Evolutionary conservation across 1,140 invertebrate species (phyloP).

Genomic region (Streblospio benedicti): DNA sequence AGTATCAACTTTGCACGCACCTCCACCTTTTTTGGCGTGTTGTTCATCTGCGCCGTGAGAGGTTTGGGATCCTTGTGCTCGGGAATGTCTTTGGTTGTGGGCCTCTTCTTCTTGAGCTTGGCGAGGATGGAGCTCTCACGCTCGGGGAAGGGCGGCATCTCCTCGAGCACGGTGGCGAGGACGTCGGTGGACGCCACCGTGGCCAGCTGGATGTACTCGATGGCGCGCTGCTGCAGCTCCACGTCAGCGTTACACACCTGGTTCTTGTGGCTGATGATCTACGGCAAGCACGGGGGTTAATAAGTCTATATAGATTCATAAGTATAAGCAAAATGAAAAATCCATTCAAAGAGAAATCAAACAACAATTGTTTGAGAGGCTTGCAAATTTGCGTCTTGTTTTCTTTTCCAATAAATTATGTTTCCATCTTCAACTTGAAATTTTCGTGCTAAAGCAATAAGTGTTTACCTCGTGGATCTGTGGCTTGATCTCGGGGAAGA

Average conservation of each 20-base stretch:
- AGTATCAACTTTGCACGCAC: no score
- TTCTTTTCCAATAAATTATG: no score
- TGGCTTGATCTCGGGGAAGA: constrained; percentile 95
- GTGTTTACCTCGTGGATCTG: constrained; percentile 79
- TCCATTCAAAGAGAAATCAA: neutral
- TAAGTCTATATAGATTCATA: no score
- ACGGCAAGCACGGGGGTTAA: constrained; percentile 1
- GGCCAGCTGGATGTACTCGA: constrained; percentile 94
- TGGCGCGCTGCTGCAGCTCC: constrained; percentile 94
- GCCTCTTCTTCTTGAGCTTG: constrained; percentile 84
- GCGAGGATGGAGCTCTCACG: constrained; percentile 87
- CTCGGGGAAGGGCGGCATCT: constrained; percentile 99
- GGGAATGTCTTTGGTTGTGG: no score
- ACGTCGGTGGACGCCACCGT: constrained; percentile 95
- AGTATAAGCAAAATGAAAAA: neutral
- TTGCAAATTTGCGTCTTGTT: no score
- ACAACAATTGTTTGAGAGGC: neutral
- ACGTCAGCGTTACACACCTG: constrained; percentile 95
- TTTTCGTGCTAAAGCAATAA: no score
- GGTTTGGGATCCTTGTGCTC: no score
- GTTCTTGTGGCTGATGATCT: constrained; percentile 83
- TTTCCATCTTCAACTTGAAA: neutral
- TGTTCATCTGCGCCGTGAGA: no score
- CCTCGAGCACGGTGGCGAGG: constrained; percentile 93
- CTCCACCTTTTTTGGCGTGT: no score